Base-by-base conservation (phyloP, 2,888 invertebrate species). In the Platycnemis pennipes region DNA sequence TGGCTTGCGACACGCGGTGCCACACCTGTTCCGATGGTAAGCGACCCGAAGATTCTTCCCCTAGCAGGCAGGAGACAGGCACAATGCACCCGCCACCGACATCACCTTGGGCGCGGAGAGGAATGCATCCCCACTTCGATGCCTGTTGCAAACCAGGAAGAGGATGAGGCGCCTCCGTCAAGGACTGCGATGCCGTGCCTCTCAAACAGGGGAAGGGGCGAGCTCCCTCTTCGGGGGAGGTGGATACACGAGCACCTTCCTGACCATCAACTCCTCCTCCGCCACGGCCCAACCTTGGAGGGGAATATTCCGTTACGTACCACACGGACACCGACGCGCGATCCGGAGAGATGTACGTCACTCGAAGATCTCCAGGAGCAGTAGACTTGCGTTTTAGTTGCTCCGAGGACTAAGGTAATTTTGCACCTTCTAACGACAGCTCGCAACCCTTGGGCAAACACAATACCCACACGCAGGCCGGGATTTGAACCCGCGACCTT, bases 71-170 rank as follows among this genome's bases (percentile, higher is more conserved):
- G 26, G 26, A 26, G 63, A 26, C 2, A 16, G 69, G 37, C 3
- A 16, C 31, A 37, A 77, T 77, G 77, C 77, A 13, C 31, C 77
- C 13, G 3, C 63, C 63, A 22, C 26, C 63, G 13, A 16, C 4
- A 49, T 49, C 11, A 49, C 49, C 49, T 0, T 19, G n/a, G n/a
- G n/a, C n/a, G n/a, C n/a, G n/a, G n/a, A n/a, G n/a, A n/a, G n/a
- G n/a, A n/a, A n/a, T n/a, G 11, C 63, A 4, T 8, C 26, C 26
- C n/a, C 63, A 2, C 63, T n/a, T 7, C 2, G 37, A 37, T 26
- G 77, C 77, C 77, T 63, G 77, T 37, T 77, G 77, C 77, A 37
- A 37, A 77, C 77, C 37, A 77, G 77, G 77, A 77, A 77, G 77
- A n/a, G 77, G 77, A 37, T 77, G 77, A 37, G 77, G 63, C 63